Base-by-base conservation (phyloP, 2,797 vertebrate species). In the Limnodromus scolopaceus region DNA sequence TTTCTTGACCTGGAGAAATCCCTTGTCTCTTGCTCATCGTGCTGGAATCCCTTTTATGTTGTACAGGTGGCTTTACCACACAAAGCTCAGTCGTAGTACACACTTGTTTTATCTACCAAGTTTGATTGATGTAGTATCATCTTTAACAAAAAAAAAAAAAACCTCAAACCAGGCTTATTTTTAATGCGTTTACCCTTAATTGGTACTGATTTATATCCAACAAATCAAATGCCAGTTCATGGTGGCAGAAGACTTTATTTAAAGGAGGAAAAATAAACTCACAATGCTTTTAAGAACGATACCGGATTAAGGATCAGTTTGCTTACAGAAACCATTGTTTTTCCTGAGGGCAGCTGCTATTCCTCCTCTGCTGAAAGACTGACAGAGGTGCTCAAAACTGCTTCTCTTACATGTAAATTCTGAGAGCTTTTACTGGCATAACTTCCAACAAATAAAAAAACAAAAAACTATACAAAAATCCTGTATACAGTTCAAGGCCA, bases 231-330 rank as follows among this genome's bases (percentile, higher is more conserved):
- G 32, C 41, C 39, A 68, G 4, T 60, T 60, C 11, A 19, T 7
- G 12, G 38, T 84, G n/a, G 27, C 54, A 87, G 68, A 83, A 89
- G 68, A 77, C 78, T 95, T 96, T 95, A 97, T 94, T 95, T 92
- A 71, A 87, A 93, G 70, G 46, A 89, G 19, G 38, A 36, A 60
- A 94, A 88, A 78, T 30, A 61, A 86, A 43, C 5, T 54, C 19
- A 45, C 15, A 64, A 38, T 60, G 39, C 23, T 53, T 72, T 53
- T 16, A 82, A 28, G 77, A 82, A 75, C 60, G 89, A 28, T 25
- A 90, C 16, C 77, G 51, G 45, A 30, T 84, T 77, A 79, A 84
- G 10, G 58, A 68, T 82, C 46, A 85, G 64, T 79, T 69, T 92
- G 55, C 76, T 74, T 92, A 64, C 32, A 89, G 78, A 93, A 92